Percentiles rank a stretch among this genome's conserved stretches.
phyloP scores from a whole-genome alignment of 2,888 invertebrate species.

The Abrostola tripartita region DNA sequence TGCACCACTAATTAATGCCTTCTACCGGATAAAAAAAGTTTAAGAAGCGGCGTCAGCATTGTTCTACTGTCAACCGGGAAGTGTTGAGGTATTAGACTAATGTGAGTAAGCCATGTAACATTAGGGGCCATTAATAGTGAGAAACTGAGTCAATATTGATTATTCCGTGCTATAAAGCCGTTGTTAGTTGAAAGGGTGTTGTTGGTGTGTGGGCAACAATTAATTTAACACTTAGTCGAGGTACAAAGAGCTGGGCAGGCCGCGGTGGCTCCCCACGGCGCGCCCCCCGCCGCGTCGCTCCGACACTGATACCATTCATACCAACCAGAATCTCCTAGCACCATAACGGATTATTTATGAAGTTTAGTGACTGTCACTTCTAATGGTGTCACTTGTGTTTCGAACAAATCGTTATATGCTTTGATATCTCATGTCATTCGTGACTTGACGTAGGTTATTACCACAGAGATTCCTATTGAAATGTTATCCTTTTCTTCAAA shows the following conservation, averaged over 20 bases:
- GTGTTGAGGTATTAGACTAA: constrained; percentile 64
- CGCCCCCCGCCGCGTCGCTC: constrained; percentile 61
- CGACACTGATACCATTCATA: constrained; percentile 79
- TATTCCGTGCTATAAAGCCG: constrained; percentile 45
- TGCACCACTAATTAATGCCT: constrained; percentile 85
- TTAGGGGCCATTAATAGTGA: constrained; percentile 44
- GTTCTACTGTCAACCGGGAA: constrained; percentile 77
- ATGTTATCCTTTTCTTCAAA: no score
- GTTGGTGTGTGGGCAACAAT: constrained; percentile 71
- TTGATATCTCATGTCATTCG: constrained; percentile 6
- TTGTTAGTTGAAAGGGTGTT: constrained; percentile 56
- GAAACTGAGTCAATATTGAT: constrained; percentile 55
- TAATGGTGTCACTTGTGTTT: constrained; percentile 39
- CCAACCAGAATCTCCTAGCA: constrained; percentile 70
- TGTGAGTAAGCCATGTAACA: constrained; percentile 53
- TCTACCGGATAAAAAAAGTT: constrained; percentile 74
- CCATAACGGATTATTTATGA: constrained; percentile 67
- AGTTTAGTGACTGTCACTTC: constrained; percentile 67
- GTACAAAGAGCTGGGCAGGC: constrained; percentile 62
- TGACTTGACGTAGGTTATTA: no score
- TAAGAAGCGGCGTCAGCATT: constrained; percentile 78
- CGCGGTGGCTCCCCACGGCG: constrained; percentile 68
- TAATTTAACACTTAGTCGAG: constrained; percentile 79
- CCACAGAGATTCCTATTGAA: no score
- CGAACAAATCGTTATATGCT: constrained; percentile 18